Base-by-base conservation (phyloP, 2,797 vertebrate species). In the Remorina albescens region DNA sequence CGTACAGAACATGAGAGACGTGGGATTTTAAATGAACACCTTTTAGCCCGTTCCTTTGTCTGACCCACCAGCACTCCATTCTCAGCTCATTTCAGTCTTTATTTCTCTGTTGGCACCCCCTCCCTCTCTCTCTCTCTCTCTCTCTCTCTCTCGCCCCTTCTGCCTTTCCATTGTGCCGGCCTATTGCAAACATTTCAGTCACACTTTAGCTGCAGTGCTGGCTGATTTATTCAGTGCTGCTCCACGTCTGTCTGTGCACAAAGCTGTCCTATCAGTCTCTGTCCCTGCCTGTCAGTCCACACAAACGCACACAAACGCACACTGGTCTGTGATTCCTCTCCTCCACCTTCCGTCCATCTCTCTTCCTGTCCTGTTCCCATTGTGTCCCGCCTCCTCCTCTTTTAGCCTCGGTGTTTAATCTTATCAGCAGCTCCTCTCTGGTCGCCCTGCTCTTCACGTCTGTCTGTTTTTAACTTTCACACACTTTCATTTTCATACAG, bases 171-270 rank as follows among this genome's bases (percentile, higher is more conserved):
- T 88, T 80, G 86, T 69, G 62, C 61, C 6, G 65, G 9, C 51
- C 12, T 78, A 85, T 83, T 30, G 75, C 90, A 91, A 90, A 91
- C 88, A 91, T 88, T 91, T 93, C 88, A 88, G 82, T 92, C 91
- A 89, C 84, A 88, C 83, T 88, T n/a, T 84, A 87, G 82, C 78
- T 64, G 80, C 76, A 70, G 86, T 23, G 15, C 74, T n/a, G 72
- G 55, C 82, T 90, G 89, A 91, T 93, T 93, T 91, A 91, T 93
- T 90, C 81, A 76, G 73, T 34, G 39, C 66, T 62, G 65, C 78
- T 80, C 63, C 47, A 18, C 28, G 70, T 86, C 79, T 72, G 75
- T 72, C 66, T 28, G 72, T 8, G 26, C 73, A 87, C 84, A 86
- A 86, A 89, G 85, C 84, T 85, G 81, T 74, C 71, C 53, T 51